phyloP scores from a whole-genome alignment of 2,113 vertebrate genomes.

The Nibea coibor region DNA sequence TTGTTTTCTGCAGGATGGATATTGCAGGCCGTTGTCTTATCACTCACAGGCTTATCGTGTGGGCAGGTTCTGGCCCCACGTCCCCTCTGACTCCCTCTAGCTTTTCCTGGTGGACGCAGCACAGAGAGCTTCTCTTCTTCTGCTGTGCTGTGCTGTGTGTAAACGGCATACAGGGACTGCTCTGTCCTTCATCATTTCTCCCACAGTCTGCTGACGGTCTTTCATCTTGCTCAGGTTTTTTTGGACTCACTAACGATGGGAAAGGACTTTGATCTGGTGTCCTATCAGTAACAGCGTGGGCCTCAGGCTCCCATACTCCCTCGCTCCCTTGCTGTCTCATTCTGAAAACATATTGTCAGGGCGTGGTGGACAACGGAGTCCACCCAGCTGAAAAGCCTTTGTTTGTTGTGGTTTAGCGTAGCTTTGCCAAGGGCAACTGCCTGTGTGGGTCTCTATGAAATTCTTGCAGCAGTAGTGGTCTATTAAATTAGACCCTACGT shows the following conservation, averaged over 20 bases:
- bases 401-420: conserved; percentile 77
- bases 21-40: conserved; percentile 44
- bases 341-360: conserved; percentile 72
- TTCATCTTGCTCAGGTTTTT: conserved; percentile 64
- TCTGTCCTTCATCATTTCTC: conserved; percentile 70
- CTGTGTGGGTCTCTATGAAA: conserved; percentile 58
- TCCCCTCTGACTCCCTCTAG: conserved; percentile 28
- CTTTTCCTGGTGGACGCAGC: conserved; percentile 21
- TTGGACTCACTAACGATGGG: conserved; percentile 37
- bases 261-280: conserved; percentile 67
- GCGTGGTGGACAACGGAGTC: conserved; percentile 73
- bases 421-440: conserved; percentile 75
- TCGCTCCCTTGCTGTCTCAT: conserved; percentile 46
- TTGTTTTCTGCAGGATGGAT: conserved; percentile 32
- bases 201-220: conserved; percentile 58
- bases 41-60: conserved; percentile 42
- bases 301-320: conserved; percentile 53
- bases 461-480: conserved; percentile 50
- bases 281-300: conserved; percentile 68
- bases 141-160: conserved; percentile 22
- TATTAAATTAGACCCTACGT: conserved; percentile 45
- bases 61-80: conserved; percentile 34
- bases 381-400: conserved; percentile 68
- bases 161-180: conserved; percentile 40
- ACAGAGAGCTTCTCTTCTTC: conserved; percentile 30